These are phyloP conservation scores for Drosophila bocqueti DNA, from an alignment of 1,140 invertebrate genomes.

Conservation along the genomic window DNA sequence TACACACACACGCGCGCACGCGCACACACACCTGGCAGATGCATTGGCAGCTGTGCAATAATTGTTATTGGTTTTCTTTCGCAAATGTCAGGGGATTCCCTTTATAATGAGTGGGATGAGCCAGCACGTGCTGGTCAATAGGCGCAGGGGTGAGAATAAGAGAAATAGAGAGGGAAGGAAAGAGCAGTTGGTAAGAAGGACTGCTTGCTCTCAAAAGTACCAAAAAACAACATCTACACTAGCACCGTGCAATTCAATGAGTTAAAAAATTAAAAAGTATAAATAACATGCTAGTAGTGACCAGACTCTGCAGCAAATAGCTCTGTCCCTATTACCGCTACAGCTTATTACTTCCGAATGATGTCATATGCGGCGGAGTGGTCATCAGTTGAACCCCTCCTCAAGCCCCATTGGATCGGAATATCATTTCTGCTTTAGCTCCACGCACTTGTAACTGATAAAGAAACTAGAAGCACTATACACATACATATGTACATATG, in stretches of 20 bases:
- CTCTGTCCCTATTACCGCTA: neutral
- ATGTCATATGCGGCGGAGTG: conserved; percentile 23
- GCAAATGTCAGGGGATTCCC: conserved; percentile 33
- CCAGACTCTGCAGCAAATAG: too few species aligned
- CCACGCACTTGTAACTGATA: conserved; percentile 46
- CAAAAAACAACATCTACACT: too few species aligned
- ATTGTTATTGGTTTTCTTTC: conserved; percentile 58
- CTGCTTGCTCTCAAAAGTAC: too few species aligned
- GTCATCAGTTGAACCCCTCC: conserved; percentile 6
- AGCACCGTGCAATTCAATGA: too few species aligned
- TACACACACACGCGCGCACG: conserved; percentile 8
- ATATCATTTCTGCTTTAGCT: conserved; percentile 11
- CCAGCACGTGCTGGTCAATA: conserved; percentile 31
- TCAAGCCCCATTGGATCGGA: neutral
- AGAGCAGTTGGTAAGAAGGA: neutral
- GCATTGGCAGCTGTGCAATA: conserved; percentile 54
- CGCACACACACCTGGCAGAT: conserved; percentile 20
- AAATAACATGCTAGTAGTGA: neutral
- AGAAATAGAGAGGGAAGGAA: neutral
- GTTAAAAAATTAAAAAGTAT: too few species aligned
- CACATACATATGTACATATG: neutral
- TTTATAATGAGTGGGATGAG: conserved; percentile 15
- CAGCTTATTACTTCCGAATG: conserved; percentile 32
- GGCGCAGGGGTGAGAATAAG: neutral
- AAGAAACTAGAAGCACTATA: neutral